Conservation (phyloP, 2,113 vertebrate genomes). For the Ictalurus punctatus region DNA sequence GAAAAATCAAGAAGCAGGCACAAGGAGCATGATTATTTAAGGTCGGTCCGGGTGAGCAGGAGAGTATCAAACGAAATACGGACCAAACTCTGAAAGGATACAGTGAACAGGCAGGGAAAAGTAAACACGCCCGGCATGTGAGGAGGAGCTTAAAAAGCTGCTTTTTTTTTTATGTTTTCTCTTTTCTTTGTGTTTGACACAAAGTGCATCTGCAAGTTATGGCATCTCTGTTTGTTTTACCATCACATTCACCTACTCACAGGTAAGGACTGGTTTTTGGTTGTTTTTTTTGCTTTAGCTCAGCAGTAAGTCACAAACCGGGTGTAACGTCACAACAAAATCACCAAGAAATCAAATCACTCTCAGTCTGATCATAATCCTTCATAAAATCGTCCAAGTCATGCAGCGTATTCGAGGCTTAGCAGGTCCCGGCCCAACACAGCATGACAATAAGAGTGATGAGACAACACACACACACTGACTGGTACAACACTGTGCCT, state of each 20-base stretch:
- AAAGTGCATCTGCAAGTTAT: neutral
- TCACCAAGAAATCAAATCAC: neutral
- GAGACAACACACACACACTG: neutral
- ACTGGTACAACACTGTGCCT: conserved; percentile 13
- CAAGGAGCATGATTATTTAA: neutral
- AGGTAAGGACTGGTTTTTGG: neutral
- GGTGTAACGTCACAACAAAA: neutral
- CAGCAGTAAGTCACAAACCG: neutral
- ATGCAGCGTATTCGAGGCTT: neutral
- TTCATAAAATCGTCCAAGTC: neutral
- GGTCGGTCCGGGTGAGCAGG: neutral
- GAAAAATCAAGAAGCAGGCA: neutral
- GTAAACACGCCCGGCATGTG: neutral
- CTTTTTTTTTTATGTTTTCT: neutral
- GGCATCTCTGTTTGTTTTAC: neutral
- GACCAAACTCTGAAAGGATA: neutral
- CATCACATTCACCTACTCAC: neutral
- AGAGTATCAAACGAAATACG: neutral
- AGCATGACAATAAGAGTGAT: conserved; percentile 24
- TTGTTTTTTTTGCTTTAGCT: neutral
- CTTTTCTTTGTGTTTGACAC: neutral
- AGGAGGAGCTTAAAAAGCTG: neutral
- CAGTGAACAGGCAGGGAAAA: neutral
- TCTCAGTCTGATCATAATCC: neutral
- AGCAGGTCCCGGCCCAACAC: conserved; percentile 21